Evolutionary conservation across 2,797 vertebrate species (phyloP).

Genomic region (Pipistrellus pygmaeus): DNA sequence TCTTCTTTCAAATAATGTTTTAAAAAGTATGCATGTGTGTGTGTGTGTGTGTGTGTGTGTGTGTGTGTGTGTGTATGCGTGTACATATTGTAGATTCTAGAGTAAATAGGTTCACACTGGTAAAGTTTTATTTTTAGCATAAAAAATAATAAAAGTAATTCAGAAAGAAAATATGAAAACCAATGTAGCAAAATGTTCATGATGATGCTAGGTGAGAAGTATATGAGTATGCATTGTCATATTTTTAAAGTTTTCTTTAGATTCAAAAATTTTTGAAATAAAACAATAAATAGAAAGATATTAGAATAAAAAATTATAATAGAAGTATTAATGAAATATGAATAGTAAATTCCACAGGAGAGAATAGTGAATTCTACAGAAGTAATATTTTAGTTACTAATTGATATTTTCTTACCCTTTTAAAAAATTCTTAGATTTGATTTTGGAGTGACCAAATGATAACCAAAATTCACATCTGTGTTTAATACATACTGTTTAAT

Average conservation of each 20-base stretch:
- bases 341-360: neutral
- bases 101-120: neutral
- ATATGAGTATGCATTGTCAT: neutral
- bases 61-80: accelerated
- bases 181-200: constrained; percentile 8
- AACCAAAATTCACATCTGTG: neutral
- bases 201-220: neutral
- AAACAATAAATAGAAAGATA: neutral
- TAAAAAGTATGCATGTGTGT: neutral
- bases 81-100: neutral
- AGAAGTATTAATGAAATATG: neutral
- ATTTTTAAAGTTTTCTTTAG: neutral
- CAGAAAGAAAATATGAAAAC: neutral
- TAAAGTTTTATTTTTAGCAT: neutral
- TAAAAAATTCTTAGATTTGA: neutral
- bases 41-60: neutral
- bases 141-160: constrained; percentile 8
- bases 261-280: neutral
- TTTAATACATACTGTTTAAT: neutral
- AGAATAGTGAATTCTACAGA: neutral
- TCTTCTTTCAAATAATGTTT: neutral
- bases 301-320: neutral
- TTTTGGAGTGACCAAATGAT: neutral
- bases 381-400: neutral
- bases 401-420: neutral